phyloP scores from a whole-genome alignment of 2,888 invertebrate species.

The Eristalis arbustorum region DNA sequence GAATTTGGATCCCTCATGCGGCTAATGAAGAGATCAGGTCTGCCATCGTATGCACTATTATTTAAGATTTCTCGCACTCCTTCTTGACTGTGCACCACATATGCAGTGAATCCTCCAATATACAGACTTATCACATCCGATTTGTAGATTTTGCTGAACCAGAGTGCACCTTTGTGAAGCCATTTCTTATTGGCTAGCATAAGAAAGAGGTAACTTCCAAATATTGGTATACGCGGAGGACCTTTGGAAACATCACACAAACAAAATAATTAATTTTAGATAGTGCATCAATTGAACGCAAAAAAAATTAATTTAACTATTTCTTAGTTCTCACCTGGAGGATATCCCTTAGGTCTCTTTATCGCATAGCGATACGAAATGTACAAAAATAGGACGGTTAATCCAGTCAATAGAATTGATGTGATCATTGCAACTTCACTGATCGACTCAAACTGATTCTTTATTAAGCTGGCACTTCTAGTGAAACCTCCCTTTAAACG shows the following conservation, averaged over 20 bases:
- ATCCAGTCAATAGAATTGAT: constrained; percentile 76
- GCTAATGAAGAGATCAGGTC: constrained; percentile 81
- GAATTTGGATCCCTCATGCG: constrained; percentile 81
- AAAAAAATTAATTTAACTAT: background rate
- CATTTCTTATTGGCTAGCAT: constrained; percentile 81
- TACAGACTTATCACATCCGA: constrained; percentile 83
- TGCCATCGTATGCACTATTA: constrained; percentile 84
- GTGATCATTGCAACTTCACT: constrained; percentile 75
- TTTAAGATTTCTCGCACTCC: constrained; percentile 83
- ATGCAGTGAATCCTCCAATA: constrained; percentile 81
- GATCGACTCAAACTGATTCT: constrained; percentile 38
- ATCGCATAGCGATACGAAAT: constrained; percentile 78
- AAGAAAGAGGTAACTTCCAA: constrained; percentile 84
- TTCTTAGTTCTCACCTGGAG: constrained; percentile 82
- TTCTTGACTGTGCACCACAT: constrained; percentile 82
- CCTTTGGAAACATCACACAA: constrained; percentile 79
- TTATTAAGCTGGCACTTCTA: constrained; percentile 8
- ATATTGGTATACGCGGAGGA: constrained; percentile 83
- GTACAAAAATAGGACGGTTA: constrained; percentile 78
- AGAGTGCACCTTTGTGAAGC: constrained; percentile 81
- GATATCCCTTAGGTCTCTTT: constrained; percentile 81
- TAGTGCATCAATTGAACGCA: background rate
- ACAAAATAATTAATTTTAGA: constrained; percentile 2
- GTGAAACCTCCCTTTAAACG: constrained; percentile 7
- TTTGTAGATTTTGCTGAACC: constrained; percentile 82